Evolutionary conservation across 2,113 vertebrate species (phyloP).

Genomic region (Siniperca knerii): DNA sequence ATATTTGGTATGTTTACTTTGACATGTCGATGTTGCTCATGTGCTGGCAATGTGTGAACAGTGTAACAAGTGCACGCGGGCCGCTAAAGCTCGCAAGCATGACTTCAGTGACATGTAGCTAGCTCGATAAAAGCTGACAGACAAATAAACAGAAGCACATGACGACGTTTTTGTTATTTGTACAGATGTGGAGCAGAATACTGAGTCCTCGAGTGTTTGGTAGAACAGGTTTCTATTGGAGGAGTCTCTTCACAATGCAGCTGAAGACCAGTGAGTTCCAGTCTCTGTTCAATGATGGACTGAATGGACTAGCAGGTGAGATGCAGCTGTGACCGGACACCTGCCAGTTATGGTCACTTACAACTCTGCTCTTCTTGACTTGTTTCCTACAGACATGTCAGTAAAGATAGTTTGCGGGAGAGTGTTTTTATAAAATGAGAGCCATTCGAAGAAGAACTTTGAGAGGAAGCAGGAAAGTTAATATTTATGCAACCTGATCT

Average conservation of each 20-base stretch:
- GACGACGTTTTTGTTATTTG: constrained; percentile 3
- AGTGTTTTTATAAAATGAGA: neutral
- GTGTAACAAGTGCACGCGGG: neutral
- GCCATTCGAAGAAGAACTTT: neutral
- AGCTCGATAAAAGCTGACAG: neutral
- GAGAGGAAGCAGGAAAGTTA: neutral
- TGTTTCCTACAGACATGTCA: neutral
- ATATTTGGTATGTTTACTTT: neutral
- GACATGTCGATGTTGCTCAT: rapidly evolving
- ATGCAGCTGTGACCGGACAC: neutral
- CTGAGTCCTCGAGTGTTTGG: constrained; percentile 50
- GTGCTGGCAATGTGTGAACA: neutral
- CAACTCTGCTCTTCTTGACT: too few species aligned
- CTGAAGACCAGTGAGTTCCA: constrained; percentile 91
- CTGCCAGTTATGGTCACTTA: neutral
- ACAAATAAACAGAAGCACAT: neutral
- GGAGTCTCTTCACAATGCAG: constrained; percentile 87
- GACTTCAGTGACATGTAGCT: neutral
- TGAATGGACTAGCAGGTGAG: constrained; percentile 90
- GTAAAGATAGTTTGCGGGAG: neutral
- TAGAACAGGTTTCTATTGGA: constrained; percentile 60
- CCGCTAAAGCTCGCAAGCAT: neutral
- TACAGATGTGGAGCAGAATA: constrained; percentile 81
- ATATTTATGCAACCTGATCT: neutral
- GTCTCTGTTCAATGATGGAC: constrained; percentile 91